These are phyloP conservation scores for Myripristis murdjan DNA, from an alignment of 2,797 vertebrate genomes.

Conservation along the genomic window DNA sequence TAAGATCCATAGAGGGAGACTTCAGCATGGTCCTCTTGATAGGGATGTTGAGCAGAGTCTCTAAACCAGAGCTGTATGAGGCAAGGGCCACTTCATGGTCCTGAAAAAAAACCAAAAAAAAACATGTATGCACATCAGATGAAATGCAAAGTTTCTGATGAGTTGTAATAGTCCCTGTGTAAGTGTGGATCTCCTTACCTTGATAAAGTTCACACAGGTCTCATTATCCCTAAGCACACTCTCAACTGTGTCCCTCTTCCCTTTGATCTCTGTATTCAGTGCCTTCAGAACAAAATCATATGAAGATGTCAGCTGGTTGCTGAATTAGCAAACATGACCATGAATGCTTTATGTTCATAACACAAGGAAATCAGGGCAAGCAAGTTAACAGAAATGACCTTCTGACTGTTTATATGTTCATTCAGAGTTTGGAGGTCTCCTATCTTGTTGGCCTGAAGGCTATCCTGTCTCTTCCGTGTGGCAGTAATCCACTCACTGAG, in stretches of 20 bases:
- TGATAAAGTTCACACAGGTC: conserved; percentile 90
- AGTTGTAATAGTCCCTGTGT: neutral
- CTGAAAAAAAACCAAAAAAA: conserved; percentile 68
- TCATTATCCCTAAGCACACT: conserved; percentile 91
- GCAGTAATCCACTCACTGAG: conserved; percentile 90
- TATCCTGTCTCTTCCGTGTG: conserved; percentile 89
- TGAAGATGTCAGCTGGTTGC: conserved; percentile 18
- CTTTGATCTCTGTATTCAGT: conserved; percentile 90
- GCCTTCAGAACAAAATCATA: conserved; percentile 66
- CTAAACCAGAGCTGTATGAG: conserved; percentile 92
- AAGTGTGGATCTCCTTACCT: conserved; percentile 82
- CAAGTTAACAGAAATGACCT: conserved; percentile 81
- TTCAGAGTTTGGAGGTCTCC: conserved; percentile 84
- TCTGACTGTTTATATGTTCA: conserved; percentile 90
- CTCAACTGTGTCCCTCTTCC: conserved; percentile 90
- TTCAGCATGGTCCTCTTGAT: conserved; percentile 94
- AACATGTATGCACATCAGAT: neutral
- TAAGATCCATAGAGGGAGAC: conserved; percentile 91
- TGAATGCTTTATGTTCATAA: neutral
- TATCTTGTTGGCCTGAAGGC: conserved; percentile 88
- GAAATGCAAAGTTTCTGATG: neutral
- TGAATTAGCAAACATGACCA: neutral
- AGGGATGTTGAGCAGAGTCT: conserved; percentile 95
- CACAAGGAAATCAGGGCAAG: neutral
- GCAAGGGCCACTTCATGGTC: conserved; percentile 95